phyloP scores from a whole-genome alignment of 2,113 vertebrate species.

The Orthonyx spaldingii region DNA sequence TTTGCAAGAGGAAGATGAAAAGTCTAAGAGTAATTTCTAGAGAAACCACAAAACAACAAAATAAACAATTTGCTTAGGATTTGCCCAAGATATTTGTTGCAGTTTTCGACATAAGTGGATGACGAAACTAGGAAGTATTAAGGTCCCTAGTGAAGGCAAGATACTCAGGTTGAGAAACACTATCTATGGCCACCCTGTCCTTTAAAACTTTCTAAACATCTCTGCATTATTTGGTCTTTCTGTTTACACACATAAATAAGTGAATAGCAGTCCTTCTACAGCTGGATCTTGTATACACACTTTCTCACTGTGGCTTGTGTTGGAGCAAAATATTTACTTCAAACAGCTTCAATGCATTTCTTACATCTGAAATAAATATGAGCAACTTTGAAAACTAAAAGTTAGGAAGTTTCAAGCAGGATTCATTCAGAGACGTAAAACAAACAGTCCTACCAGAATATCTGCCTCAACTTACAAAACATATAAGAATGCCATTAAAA shows the following conservation, averaged over 20 bases:
- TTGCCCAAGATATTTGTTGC: not conserved
- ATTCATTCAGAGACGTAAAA: not conserved
- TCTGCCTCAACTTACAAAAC: not conserved
- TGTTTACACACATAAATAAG: slow-evolving; percentile 56
- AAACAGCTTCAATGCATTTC: not conserved
- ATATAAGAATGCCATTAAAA: not conserved
- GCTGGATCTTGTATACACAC: not conserved
- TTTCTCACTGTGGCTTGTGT: not conserved
- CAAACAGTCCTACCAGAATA: not conserved
- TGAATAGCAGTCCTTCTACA: slow-evolving; percentile 2
- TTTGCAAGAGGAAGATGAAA: not conserved
- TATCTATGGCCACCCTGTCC: not conserved
- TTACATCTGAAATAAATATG: not conserved
- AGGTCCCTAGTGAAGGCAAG: not conserved
- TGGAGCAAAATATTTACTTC: slow-evolving; percentile 38
- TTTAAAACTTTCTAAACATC: not conserved
- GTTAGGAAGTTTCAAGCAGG: not conserved
- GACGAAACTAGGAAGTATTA: not conserved
- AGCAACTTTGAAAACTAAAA: not conserved
- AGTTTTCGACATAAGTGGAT: not conserved
- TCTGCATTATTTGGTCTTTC: slow-evolving; percentile 38
- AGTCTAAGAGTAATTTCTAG: not conserved
- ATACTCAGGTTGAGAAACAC: not conserved
- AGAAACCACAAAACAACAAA: not conserved
- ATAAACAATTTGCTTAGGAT: not conserved